Conservation (phyloP, 1,140 invertebrate genomes). For the Latrodectus geometricus region DNA sequence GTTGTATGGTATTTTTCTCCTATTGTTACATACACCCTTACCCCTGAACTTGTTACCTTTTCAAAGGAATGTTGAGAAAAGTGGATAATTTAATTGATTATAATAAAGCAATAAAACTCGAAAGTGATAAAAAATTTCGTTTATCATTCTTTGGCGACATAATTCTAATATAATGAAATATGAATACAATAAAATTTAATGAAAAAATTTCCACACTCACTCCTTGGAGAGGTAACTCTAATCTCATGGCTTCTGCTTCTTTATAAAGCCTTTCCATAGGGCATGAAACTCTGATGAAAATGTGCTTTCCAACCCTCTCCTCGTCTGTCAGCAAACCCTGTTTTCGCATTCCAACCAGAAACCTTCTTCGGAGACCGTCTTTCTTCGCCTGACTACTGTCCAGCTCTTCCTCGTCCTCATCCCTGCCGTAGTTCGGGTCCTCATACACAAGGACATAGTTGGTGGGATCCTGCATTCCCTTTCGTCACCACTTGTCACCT, state of each 20-base stretch:
- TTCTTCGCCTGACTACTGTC: background rate
- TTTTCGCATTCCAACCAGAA: conserved; percentile 61
- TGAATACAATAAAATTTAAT: too few relatives aligned
- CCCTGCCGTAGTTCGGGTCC: conserved; percentile 5
- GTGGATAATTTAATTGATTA: too few relatives aligned
- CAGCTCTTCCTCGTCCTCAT: background rate
- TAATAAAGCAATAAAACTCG: too few relatives aligned
- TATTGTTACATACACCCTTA: too few relatives aligned
- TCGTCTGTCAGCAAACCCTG: conserved; percentile 64
- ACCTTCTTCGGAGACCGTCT: conserved; percentile 57
- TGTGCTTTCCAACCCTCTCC: conserved; percentile 64
- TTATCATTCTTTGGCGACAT: too few relatives aligned
- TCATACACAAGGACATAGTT: conserved; percentile 54
- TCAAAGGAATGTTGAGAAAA: too few relatives aligned
- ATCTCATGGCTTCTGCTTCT: conserved; percentile 68
- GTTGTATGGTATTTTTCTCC: too few relatives aligned
- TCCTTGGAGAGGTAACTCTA: conserved; percentile 68
- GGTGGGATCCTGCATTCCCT: background rate
- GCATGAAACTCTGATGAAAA: conserved; percentile 67
- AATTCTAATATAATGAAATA: too few relatives aligned
- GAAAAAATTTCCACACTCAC: background rate
- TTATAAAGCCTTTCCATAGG: conserved; percentile 67
- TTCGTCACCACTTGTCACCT: too few relatives aligned
- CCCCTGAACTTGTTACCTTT: too few relatives aligned
- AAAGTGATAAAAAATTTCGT: too few relatives aligned